Conservation (phyloP, 2,113 vertebrate species). For the Eclectus roratus region DNA sequence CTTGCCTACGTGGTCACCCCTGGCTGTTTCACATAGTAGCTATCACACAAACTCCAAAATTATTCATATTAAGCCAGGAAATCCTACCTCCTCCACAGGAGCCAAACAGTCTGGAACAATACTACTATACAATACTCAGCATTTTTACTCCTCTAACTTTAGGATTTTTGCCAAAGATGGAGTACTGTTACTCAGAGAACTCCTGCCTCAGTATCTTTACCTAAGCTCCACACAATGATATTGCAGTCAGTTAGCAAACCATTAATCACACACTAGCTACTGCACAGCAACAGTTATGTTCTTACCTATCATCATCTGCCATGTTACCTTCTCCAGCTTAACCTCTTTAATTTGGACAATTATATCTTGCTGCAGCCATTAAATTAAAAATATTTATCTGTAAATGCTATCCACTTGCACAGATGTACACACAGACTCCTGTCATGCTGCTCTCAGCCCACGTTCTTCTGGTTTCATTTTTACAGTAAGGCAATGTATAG, state of each 20-base stretch:
- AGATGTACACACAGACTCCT: neutral
- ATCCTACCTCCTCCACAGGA: conserved; percentile 55
- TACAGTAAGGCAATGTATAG: neutral
- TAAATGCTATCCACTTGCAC: neutral
- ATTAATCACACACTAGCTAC: neutral
- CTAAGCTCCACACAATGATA: accelerated
- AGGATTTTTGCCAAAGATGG: conserved; percentile 49
- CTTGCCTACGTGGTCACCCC: neutral
- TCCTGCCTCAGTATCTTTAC: neutral
- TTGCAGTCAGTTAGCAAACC: neutral
- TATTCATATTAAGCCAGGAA: neutral
- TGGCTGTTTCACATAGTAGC: neutral
- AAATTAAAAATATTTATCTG: neutral
- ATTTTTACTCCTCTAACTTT: conserved; percentile 4
- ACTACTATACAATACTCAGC: conserved; percentile 14
- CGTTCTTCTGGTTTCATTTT: neutral
- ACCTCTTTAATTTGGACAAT: neutral
- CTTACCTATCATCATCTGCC: neutral
- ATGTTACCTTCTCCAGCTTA: neutral
- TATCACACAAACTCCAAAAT: neutral
- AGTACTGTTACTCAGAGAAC: neutral
- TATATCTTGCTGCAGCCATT: neutral
- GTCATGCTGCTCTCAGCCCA: neutral
- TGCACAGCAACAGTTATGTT: neutral
- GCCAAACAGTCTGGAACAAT: conserved; percentile 45